Evolutionary conservation across 1,140 invertebrate species (phyloP).

Genomic region (Drosophila repletoides): DNA sequence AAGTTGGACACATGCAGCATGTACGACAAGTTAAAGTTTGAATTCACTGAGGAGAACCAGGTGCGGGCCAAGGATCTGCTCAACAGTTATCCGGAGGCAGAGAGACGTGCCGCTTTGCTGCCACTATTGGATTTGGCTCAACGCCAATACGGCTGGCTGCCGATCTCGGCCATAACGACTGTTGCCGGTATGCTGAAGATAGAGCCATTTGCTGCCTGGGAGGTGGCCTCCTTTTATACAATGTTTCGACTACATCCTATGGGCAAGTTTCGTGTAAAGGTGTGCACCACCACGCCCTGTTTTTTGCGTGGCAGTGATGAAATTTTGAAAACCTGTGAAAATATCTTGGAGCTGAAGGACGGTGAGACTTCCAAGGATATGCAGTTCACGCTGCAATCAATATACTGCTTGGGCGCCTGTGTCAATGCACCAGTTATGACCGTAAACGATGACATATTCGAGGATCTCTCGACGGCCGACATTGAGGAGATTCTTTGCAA

Average conservation of each 20-base stretch:
- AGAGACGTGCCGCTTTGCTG: slow-evolving; percentile 39
- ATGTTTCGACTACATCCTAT: slow-evolving; percentile 33
- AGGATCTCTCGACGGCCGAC: slow-evolving; percentile 33
- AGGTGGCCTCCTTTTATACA: slow-evolving; percentile 45
- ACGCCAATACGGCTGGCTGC: slow-evolving; percentile 57
- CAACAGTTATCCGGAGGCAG: slow-evolving; percentile 17
- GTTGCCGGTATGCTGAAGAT: slow-evolving; percentile 41
- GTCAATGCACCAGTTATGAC: slow-evolving; percentile 43
- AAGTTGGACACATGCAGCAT: slow-evolving; percentile 1
- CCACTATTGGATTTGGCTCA: slow-evolving; percentile 57
- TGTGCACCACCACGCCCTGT: slow-evolving; percentile 47
- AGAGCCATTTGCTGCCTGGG: slow-evolving; percentile 43
- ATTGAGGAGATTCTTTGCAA: slow-evolving; percentile 8
- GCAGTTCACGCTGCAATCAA: slow-evolving; percentile 36
- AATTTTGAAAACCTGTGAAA: slow-evolving; percentile 15
- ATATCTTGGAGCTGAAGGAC: slow-evolving; percentile 5
- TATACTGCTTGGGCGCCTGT: slow-evolving; percentile 47
- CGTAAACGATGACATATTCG: slow-evolving; percentile 54
- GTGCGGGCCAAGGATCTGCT: slow-evolving; percentile 19
- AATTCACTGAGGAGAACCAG: slow-evolving; percentile 35
- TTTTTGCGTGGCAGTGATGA: slow-evolving; percentile 36
- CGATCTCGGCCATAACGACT: slow-evolving; percentile 40
- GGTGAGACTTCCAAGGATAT: slow-evolving; percentile 42
- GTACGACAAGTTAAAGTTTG: slow-evolving; percentile 40
- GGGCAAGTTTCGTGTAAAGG: slow-evolving; percentile 37